These are phyloP conservation scores for Potamarius usumacintae DNA, from an alignment of 2,113 vertebrate genomes.

Conservation along the genomic window DNA sequence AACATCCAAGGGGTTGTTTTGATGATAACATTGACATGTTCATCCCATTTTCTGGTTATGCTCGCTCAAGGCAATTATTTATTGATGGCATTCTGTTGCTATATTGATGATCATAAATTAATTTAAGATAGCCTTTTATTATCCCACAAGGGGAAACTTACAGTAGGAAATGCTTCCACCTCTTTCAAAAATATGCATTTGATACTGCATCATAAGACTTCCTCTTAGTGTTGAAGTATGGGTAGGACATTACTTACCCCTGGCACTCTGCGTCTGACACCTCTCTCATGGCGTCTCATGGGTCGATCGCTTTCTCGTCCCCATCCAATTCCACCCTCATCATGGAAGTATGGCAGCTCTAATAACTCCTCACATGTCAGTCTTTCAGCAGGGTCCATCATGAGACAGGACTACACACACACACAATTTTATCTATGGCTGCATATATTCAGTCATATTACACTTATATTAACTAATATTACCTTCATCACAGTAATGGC, in stretches of 20 bases:
- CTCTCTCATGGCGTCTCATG: constrained; percentile 69
- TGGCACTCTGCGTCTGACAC: constrained; percentile 65
- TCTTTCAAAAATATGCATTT: neutral
- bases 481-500: constrained; percentile 76
- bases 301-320: constrained; percentile 66
- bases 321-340: constrained; percentile 64
- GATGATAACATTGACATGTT: neutral
- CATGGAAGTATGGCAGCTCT: constrained; percentile 74
- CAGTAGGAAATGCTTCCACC: neutral
- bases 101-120: neutral
- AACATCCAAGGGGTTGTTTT: neutral
- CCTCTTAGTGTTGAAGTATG: neutral
- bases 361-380: constrained; percentile 76
- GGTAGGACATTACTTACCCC: constrained; percentile 56
- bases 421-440: neutral
- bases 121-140: neutral
- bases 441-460: neutral
- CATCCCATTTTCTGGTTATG: neutral
- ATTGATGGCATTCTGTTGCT: neutral
- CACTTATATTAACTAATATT: neutral
- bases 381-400: constrained; percentile 75
- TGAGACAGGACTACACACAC: constrained; percentile 68
- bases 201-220: neutral
- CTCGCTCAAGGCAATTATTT: neutral
- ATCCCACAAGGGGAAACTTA: too few species aligned